A percentile compares a stretch with the other conserved stretches of the same genome.
Evolutionary conservation across 2,113 vertebrate species (phyloP).

Genomic region (Lasiurus borealis): DNA sequence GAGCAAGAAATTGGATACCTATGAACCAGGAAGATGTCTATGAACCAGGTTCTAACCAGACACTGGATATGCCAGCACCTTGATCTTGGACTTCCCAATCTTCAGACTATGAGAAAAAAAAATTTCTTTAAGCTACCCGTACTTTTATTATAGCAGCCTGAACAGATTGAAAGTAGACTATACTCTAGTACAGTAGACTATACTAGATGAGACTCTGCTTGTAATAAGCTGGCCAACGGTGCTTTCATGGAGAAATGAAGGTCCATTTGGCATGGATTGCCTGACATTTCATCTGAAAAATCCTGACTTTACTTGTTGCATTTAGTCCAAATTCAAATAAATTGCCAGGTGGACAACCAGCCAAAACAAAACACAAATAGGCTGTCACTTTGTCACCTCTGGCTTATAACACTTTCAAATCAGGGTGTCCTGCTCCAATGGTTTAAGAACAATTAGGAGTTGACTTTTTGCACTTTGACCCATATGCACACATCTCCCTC

Average conservation of each 20-base stretch:
- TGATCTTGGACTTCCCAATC: background rate
- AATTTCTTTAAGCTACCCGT: background rate
- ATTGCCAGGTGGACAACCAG: background rate
- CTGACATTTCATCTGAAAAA: background rate
- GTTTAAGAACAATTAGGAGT: background rate
- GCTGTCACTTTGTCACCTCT: background rate
- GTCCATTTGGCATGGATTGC: background rate
- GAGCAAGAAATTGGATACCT: background rate
- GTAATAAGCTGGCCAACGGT: background rate
- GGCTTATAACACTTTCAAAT: background rate
- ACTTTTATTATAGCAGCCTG: background rate
- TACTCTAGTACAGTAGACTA: no score
- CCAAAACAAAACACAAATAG: background rate
- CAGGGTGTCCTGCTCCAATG: background rate
- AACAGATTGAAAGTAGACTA: background rate
- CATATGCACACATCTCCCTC: background rate
- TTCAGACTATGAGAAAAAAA: background rate
- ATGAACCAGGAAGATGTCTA: background rate
- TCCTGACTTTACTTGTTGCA: background rate
- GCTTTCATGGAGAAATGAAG: background rate
- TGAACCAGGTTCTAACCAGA: background rate
- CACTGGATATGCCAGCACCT: background rate
- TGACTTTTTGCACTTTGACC: background rate
- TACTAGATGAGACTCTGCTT: background rate
- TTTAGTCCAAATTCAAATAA: background rate